Base-by-base conservation (phyloP, 2,797 vertebrate species). In the Etheostoma nigrum region DNA sequence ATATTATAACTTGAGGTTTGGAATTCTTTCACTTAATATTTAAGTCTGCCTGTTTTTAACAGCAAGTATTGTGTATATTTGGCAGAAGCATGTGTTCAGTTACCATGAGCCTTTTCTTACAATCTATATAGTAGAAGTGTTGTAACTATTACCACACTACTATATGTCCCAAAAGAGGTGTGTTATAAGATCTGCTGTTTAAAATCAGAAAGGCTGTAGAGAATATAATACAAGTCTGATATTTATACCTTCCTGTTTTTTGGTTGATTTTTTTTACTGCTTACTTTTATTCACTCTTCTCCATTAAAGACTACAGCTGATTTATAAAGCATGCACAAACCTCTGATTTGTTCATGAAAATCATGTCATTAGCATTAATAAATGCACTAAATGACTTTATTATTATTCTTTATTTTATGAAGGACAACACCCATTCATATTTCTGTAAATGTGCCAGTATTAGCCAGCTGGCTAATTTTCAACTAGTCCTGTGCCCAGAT, bases 1-100 rank as follows among this genome's bases (percentile, higher is more conserved):
- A 72, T 81, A 64, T 74, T 64, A 84, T 74, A 83, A 73, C 33
- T 16, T 19, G 47, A 69, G 54, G 18, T 62, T 62, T 54, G 60
- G 48, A 59, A 48, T 55, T 18, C 36, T 59, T 30, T 45, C 5
- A 3, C 42, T 68, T 74, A 42, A 74, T 74, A 67, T 71, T 80
- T 73, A 3, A 54, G 55, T 79, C 57, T 25, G 60, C 54, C 54
- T 58, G 49, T 69, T 54, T 61, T 68, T 60, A 30, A 48, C 0
- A 40, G 65, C 33, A 0, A 59, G 54, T 36, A 1, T 78, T 57
- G 53, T 74, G 45, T 72, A n/a, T 61, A n/a, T 74, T 52, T 47
- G 40, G 55, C 45, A 70, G 66, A 21, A 73, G 52, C 74, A 71
- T 74, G 63, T 78, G 69, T 75, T 85, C 58, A 23, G 59, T 53